A percentile compares a stretch with the other conserved stretches of the same genome.
Conservation (phyloP, 2,888 invertebrate genomes). For the Protula sp. region DNA sequence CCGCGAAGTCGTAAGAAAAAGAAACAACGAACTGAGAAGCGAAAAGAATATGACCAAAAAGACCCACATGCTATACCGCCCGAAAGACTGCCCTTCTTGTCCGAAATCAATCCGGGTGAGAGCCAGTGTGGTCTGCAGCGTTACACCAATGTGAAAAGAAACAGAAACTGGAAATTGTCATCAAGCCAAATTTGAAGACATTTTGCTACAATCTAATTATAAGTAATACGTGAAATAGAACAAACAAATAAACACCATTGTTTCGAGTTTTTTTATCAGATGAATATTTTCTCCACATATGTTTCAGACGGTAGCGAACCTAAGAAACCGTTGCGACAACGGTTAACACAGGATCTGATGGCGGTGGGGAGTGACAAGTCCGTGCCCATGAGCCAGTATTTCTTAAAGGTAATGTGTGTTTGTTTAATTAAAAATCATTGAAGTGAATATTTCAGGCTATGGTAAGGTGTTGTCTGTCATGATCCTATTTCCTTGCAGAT, state of each 20-base stretch:
- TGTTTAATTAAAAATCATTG: not conserved
- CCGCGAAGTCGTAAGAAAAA: conserved; percentile 18
- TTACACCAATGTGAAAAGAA: not conserved
- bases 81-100: conserved; percentile 62
- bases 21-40: conserved; percentile 1
- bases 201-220: no score
- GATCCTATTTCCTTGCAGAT: no score
- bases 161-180: not conserved
- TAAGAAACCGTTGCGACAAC: conserved; percentile 57
- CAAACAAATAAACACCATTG: no score
- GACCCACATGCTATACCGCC: conserved; percentile 13
- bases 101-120: conserved; percentile 67
- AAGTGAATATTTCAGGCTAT: not conserved
- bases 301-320: conserved; percentile 56
- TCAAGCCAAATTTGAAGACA: not conserved
- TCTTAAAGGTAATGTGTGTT: not conserved
- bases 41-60: conserved; percentile 19
- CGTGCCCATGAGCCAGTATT: conserved; percentile 26
- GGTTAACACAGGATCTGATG: conserved; percentile 63
- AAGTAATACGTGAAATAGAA: no score
- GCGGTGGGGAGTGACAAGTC: conserved; percentile 69
- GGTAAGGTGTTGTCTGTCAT: no score
- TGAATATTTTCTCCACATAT: no score
- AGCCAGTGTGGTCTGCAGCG: no score
- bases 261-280: no score